phyloP scores from a whole-genome alignment of 2,797 vertebrate genomes.

The Scarus forsteni region DNA sequence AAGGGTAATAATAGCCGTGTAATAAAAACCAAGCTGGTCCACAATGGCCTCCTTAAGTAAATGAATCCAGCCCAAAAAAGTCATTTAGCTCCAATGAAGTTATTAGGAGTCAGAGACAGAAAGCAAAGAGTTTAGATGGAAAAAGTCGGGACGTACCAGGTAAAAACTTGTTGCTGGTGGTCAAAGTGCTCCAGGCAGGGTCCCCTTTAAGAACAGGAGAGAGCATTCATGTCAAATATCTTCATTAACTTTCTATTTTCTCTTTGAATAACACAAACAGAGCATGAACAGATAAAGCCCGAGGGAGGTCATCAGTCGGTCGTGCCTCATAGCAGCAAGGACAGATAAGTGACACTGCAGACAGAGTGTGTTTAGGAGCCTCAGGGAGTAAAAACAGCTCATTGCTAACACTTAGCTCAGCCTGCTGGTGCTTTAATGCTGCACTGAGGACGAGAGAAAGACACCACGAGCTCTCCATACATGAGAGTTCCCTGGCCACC shows the following conservation, averaged over 20 bases:
- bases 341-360: conserved; percentile 20
- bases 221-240: conserved; percentile 20
- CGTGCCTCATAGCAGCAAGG: conserved; percentile 17
- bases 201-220: conserved; percentile 73
- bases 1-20: conserved; percentile 85
- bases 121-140: conserved; percentile 16
- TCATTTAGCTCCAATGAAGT: conserved; percentile 9
- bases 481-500: conserved; percentile 37
- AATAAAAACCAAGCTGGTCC: conserved; percentile 73
- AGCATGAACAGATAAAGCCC: conserved; percentile 4
- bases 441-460: conserved; percentile 28
- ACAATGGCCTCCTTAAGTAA: conserved; percentile 67
- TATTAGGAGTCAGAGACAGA: conserved; percentile 28
- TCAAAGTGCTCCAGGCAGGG: conserved; percentile 68
- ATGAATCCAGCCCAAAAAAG: conserved; percentile 63
- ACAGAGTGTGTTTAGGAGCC: conserved; percentile 23
- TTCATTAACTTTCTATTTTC: conserved; percentile 9
- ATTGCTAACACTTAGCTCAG: conserved; percentile 38
- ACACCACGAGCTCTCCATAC: conserved; percentile 29
- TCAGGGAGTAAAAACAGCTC: conserved; percentile 14
- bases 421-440: conserved; percentile 40
- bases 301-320: background rate
- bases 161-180: conserved; percentile 70
- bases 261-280: background rate
- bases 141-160: conserved; percentile 75